phyloP scores from a whole-genome alignment of 2,113 vertebrate species.

The Narcine bancroftii region DNA sequence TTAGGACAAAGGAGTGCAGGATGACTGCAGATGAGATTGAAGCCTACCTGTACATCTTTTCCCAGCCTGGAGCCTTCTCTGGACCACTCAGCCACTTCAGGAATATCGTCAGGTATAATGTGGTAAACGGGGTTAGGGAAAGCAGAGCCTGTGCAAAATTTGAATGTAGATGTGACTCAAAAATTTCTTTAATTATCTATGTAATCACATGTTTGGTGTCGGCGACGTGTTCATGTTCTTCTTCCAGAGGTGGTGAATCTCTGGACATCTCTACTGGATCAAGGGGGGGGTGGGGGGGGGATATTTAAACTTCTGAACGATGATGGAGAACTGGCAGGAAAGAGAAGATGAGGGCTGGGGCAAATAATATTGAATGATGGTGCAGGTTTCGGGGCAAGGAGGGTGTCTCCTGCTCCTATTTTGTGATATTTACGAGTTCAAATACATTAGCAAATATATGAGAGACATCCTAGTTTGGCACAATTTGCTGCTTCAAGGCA shows the following conservation, averaged over 20 bases:
- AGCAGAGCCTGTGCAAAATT: not conserved
- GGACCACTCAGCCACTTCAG: conserved; percentile 93
- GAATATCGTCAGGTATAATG: conserved; percentile 78
- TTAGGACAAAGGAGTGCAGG: conserved; percentile 75
- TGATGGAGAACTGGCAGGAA: too few species aligned
- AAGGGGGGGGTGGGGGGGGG: too few species aligned
- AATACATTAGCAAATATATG: not conserved
- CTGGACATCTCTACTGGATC: too few species aligned
- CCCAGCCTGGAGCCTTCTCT: conserved; percentile 85
- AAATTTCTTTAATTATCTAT: not conserved
- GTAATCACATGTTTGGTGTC: not conserved
- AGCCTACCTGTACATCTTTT: conserved; percentile 86
- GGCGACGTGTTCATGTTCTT: too few species aligned
- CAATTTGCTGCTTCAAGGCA: not conserved
- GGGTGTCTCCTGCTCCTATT: too few species aligned
- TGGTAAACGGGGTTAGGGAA: not conserved
- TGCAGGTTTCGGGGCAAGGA: too few species aligned
- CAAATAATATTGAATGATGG: too few species aligned
- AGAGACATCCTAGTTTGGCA: not conserved
- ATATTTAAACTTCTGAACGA: too few species aligned
- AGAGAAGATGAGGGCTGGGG: too few species aligned
- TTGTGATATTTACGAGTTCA: not conserved
- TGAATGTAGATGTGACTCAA: not conserved
- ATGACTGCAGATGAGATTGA: conserved; percentile 84
- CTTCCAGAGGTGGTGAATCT: too few species aligned